A percentile compares a stretch with the other conserved stretches of the same genome.
phyloP scores from a whole-genome alignment of 1,140 invertebrate genomes.

The Aphelinus atriplicis region DNA sequence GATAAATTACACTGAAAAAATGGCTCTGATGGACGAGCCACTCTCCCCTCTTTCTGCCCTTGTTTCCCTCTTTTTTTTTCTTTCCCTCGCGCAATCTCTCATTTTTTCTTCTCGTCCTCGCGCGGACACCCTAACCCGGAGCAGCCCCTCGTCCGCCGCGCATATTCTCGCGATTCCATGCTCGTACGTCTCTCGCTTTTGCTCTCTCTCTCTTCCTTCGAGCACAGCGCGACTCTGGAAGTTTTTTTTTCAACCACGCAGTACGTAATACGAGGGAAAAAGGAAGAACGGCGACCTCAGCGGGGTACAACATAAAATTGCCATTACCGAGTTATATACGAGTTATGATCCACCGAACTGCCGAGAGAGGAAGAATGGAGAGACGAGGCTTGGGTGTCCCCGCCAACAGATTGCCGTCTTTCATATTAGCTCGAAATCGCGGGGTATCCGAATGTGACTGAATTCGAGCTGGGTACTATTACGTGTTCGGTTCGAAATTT shows the following conservation, averaged over 20 bases:
- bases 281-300: conserved; percentile 28
- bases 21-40: conserved; percentile 33
- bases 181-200: background rate
- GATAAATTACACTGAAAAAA: conserved; percentile 39
- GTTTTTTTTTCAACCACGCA: conserved; percentile 42
- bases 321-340: conserved; percentile 52
- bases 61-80: too few species aligned
- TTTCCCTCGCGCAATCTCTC: too few species aligned
- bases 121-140: background rate
- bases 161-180: conserved; percentile 17
- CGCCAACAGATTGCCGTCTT: too few species aligned
- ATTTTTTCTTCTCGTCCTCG: too few species aligned
- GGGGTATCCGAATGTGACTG: too few species aligned
- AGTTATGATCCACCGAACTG: conserved; percentile 45
- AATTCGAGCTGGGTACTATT: too few species aligned
- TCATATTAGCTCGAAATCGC: too few species aligned
- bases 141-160: background rate
- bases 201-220: background rate
- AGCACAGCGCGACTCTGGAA: conserved; percentile 40
- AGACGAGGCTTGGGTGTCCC: background rate
- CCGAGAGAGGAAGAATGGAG: background rate
- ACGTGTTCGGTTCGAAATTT: too few species aligned
- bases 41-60: background rate
- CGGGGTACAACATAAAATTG: conserved; percentile 57
- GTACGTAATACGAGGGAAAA: conserved; percentile 44